Evolutionary conservation across 2,888 invertebrate genomes (phyloP).

Genomic region (Phrixothrix hirtus): DNA sequence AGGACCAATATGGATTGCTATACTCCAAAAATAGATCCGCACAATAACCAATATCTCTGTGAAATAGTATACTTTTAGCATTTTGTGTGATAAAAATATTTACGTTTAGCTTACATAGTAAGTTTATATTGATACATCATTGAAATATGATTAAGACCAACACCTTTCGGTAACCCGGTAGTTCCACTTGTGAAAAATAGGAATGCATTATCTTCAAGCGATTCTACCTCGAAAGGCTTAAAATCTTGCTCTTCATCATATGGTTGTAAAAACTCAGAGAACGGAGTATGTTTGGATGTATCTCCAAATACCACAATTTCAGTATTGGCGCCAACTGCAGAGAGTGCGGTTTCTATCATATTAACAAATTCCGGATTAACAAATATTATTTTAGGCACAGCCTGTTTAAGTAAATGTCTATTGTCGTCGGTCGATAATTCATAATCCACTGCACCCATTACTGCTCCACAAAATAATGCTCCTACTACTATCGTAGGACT

Average conservation of each 20-base stretch:
- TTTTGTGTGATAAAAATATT: background rate
- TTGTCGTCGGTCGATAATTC: background rate
- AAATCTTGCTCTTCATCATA: slow-evolving; percentile 16
- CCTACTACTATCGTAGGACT: background rate
- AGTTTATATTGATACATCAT: slow-evolving; percentile 1
- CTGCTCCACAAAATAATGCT: background rate
- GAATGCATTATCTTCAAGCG: slow-evolving; percentile 14
- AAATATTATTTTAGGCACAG: slow-evolving; percentile 1
- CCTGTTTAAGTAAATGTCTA: background rate
- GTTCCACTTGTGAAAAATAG: slow-evolving; percentile 32
- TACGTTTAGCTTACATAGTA: background rate
- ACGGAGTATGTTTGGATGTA: slow-evolving; percentile 27
- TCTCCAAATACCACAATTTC: slow-evolving; percentile 37
- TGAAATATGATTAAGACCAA: slow-evolving; percentile 7
- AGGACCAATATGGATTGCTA: no score
- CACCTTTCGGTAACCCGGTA: slow-evolving; percentile 20
- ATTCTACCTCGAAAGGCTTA: slow-evolving; percentile 19
- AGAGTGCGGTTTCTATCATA: slow-evolving; percentile 13
- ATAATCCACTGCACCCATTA: background rate
- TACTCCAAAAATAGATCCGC: no score
- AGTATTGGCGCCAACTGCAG: slow-evolving; percentile 17
- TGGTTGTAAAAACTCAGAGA: slow-evolving; percentile 25
- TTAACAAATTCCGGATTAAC: background rate
- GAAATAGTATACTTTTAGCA: no score
- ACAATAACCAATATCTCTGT: no score